Conservation (phyloP, 2,113 vertebrate genomes). For the Campylorhamphus procurvoides region DNA sequence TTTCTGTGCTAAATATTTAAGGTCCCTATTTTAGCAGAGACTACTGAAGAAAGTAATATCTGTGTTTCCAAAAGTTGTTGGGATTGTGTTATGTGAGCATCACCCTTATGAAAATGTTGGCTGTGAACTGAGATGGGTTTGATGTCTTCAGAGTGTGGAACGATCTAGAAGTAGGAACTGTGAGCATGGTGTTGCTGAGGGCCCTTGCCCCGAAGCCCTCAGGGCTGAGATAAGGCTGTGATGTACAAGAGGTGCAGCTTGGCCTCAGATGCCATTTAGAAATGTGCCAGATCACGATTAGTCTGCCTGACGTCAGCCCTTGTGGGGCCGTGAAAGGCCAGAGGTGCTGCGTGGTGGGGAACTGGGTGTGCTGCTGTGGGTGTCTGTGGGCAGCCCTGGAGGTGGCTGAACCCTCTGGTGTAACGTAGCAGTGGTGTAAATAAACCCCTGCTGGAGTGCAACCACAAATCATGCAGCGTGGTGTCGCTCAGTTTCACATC, state of each 20-base stretch:
- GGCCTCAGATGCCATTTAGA: conserved; percentile 59
- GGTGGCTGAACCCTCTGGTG: background rate
- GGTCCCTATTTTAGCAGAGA: background rate
- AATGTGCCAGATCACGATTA: conserved; percentile 53
- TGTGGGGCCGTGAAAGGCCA: background rate
- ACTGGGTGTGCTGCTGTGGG: background rate
- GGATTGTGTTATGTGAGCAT: background rate
- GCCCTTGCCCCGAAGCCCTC: background rate
- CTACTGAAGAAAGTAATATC: background rate
- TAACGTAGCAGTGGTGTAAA: background rate
- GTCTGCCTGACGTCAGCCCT: conserved; percentile 27
- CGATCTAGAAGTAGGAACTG: background rate
- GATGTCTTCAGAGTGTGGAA: background rate
- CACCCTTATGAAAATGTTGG: background rate
- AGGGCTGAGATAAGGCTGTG: background rate
- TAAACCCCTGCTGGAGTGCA: background rate
- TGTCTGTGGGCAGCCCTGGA: background rate
- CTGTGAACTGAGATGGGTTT: background rate
- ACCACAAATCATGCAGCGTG: background rate
- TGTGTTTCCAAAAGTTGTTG: background rate
- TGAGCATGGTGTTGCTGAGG: background rate
- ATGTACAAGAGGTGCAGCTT: background rate
- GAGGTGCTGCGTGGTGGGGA: background rate
- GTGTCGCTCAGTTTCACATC: background rate
- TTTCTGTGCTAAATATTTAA: background rate